A percentile compares a stretch with the other conserved stretches of the same genome.
These are phyloP conservation scores for Mizuhopecten yessoensis DNA, from an alignment of 1,140 invertebrate species.

Conservation along the genomic window DNA sequence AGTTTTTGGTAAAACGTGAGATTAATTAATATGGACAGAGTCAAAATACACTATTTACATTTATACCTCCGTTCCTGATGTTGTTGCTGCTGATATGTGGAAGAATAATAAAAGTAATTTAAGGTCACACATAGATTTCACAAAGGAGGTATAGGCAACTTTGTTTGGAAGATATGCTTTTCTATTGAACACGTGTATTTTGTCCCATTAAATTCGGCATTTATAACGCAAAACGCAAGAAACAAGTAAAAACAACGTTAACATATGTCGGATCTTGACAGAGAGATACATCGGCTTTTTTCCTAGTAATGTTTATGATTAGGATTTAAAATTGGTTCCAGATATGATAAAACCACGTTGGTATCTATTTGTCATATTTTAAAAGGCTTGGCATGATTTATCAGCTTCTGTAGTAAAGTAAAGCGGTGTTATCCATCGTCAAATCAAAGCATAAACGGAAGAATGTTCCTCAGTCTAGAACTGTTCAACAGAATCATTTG, in stretches of 20 bases:
- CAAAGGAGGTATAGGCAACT: too few species aligned
- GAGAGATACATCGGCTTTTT: background rate
- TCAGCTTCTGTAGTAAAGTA: background rate
- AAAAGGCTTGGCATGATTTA: slow-evolving; percentile 32
- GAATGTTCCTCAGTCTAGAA: background rate
- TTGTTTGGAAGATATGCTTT: too few species aligned
- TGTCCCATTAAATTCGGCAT: background rate
- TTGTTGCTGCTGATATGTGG: too few species aligned
- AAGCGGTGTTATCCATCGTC: background rate
- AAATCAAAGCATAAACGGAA: background rate
- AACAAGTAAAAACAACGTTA: background rate
- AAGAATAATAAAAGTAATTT: too few species aligned
- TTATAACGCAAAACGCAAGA: background rate
- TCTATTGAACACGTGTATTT: too few species aligned
- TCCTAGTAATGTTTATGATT: background rate
- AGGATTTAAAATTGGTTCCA: slow-evolving; percentile 26
- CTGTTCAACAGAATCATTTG: background rate
- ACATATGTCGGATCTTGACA: background rate
- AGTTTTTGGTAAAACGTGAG: too few species aligned
- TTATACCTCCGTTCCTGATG: too few species aligned
- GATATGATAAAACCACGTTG: slow-evolving; percentile 27
- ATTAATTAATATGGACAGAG: too few species aligned
- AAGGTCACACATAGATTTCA: too few species aligned
- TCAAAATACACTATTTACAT: too few species aligned
- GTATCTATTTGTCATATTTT: slow-evolving; percentile 40